Conservation (phyloP, 2,797 vertebrate genomes). For the Paedocypris micromegethes region DNA sequence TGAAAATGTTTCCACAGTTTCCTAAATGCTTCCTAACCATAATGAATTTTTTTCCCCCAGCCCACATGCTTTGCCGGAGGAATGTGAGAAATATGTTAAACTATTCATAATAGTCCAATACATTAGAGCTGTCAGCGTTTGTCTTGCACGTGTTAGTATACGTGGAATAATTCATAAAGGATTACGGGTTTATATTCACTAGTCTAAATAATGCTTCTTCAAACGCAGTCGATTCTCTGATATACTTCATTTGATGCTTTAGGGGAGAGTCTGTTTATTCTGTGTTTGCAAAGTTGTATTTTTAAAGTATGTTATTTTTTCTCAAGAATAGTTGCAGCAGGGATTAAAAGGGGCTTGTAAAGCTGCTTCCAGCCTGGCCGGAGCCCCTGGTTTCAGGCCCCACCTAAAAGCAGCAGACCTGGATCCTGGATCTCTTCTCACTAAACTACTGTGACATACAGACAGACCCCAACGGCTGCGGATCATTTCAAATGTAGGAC, state of each 20-base stretch:
- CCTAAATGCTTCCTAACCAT: conserved; percentile 41
- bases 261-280: conserved; percentile 19
- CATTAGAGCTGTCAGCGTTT: conserved; percentile 18
- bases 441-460: background rate
- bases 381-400: conserved; percentile 18
- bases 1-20: conserved; percentile 36
- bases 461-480: background rate
- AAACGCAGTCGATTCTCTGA: background rate
- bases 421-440: background rate
- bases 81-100: conserved; percentile 16
- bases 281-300: conserved; percentile 32
- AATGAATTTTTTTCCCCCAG: conserved; percentile 26
- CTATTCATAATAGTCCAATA: conserved; percentile 16
- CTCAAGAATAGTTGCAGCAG: conserved; percentile 32
- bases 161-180: background rate
- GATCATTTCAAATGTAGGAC: background rate
- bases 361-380: conserved; percentile 15
- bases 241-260: background rate
- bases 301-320: conserved; percentile 47
- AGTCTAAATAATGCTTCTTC: background rate
- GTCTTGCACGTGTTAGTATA: background rate
- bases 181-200: conserved; percentile 10
- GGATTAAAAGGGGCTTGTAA: conserved; percentile 38
- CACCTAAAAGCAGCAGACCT: conserved; percentile 16
- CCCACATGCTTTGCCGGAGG: conserved; percentile 19